A percentile compares a stretch with the other conserved stretches of the same genome.
These are phyloP conservation scores for Akabosia matsudoensis DNA, from an alignment of 1,140 invertebrate genomes.

Conservation along the genomic window DNA sequence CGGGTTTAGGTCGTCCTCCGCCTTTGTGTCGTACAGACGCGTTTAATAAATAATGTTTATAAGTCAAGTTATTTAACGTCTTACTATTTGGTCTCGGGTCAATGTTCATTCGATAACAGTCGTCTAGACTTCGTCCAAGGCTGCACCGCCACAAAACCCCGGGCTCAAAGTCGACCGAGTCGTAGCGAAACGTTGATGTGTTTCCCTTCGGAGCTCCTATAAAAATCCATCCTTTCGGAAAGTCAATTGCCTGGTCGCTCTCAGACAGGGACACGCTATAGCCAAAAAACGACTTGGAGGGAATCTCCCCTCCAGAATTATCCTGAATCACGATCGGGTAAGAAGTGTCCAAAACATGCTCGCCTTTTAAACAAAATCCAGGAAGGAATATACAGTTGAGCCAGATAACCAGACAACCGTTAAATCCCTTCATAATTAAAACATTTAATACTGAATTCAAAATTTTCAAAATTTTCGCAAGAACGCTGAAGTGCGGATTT, in stretches of 20 bases:
- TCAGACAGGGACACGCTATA: background rate
- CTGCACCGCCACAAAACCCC: conserved; percentile 2
- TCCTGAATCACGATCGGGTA: background rate
- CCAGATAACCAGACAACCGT: no score
- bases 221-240: conserved; percentile 6
- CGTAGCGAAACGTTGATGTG: background rate
- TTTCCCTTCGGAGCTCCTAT: conserved; percentile 8
- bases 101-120: background rate
- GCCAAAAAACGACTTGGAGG: background rate
- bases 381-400: no score
- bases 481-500: no score
- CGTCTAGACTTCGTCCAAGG: background rate
- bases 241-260: background rate
- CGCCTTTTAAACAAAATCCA: no score
- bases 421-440: no score
- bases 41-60: background rate
- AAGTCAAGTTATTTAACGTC: background rate
- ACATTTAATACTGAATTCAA: no score
- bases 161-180: background rate
- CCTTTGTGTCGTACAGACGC: background rate
- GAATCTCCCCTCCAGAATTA: background rate
- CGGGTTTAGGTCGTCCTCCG: no score
- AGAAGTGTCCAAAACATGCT: background rate
- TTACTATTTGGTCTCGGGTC: background rate
- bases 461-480: no score